These are phyloP conservation scores for Peromyscus polionotus DNA, from an alignment of 2,113 vertebrate species.

Conservation along the genomic window DNA sequence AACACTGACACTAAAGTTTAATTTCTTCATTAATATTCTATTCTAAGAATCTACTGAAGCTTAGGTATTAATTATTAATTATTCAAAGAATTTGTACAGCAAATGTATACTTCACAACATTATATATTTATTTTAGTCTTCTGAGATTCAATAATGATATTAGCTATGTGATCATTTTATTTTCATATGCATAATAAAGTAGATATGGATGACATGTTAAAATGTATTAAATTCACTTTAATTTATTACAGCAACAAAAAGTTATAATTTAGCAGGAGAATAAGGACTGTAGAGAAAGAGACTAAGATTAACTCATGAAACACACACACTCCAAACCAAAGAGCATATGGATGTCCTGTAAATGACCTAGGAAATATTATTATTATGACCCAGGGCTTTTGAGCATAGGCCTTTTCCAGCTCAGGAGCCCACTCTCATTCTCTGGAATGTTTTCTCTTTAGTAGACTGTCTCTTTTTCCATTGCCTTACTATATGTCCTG, in stretches of 20 bases:
- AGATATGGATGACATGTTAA: background rate
- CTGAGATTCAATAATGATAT: background rate
- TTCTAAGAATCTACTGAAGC: background rate
- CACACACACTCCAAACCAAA: background rate
- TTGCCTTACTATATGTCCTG: background rate
- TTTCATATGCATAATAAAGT: background rate
- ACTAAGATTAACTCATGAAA: background rate
- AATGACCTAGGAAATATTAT: background rate
- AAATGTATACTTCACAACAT: background rate
- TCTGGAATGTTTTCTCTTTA: background rate
- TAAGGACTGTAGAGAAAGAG: background rate
- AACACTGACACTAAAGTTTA: background rate
- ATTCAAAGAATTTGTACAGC: background rate
- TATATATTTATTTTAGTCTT: background rate
- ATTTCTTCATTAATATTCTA: background rate
- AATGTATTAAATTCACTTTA: conserved; percentile 7
- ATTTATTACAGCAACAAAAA: background rate
- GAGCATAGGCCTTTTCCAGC: background rate
- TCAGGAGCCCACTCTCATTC: background rate
- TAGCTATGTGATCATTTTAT: background rate
- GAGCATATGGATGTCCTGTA: too few species aligned
- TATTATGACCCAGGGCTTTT: background rate
- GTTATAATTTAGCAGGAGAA: background rate
- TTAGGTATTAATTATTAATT: background rate
- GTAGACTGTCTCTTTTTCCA: background rate